phyloP scores from a whole-genome alignment of 2,888 invertebrate species.

The Hoplodrina blanda region DNA sequence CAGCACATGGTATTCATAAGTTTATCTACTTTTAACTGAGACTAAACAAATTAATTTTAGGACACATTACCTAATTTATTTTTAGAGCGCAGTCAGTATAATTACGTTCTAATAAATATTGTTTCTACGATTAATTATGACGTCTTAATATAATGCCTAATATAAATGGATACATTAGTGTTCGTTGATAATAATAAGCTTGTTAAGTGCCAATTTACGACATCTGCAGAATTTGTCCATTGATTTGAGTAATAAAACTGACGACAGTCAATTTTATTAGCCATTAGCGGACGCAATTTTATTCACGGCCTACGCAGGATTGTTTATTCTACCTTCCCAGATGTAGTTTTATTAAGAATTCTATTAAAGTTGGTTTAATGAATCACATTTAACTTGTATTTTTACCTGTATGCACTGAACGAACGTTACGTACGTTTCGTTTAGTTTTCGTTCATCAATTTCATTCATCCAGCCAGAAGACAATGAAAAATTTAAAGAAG shows the following conservation, averaged over 20 bases:
- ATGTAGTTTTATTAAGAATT: constrained; percentile 29
- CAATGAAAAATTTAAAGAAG: not conserved
- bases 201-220: constrained; percentile 60
- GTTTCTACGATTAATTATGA: not conserved
- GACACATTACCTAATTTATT: constrained; percentile 8
- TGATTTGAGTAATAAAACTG: constrained; percentile 65
- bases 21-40: not conserved
- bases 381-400: not conserved
- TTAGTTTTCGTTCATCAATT: too few species aligned
- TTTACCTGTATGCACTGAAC: constrained; percentile 16
- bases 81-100: not conserved
- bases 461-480: not conserved
- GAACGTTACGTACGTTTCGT: not conserved
- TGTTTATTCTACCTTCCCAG: constrained; percentile 40
- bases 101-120: not conserved
- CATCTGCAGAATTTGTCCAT: constrained; percentile 55
- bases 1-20: not conserved
- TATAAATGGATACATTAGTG: constrained; percentile 35
- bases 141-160: not conserved
- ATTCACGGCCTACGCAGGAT: constrained; percentile 31
- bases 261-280: constrained; percentile 63
- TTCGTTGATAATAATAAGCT: constrained; percentile 45
- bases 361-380: constrained; percentile 11
- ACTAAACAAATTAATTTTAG: not conserved
- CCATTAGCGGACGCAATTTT: constrained; percentile 63